Base-by-base conservation (phyloP, 1,140 invertebrate genomes). In the Aphidius gifuensis region DNA sequence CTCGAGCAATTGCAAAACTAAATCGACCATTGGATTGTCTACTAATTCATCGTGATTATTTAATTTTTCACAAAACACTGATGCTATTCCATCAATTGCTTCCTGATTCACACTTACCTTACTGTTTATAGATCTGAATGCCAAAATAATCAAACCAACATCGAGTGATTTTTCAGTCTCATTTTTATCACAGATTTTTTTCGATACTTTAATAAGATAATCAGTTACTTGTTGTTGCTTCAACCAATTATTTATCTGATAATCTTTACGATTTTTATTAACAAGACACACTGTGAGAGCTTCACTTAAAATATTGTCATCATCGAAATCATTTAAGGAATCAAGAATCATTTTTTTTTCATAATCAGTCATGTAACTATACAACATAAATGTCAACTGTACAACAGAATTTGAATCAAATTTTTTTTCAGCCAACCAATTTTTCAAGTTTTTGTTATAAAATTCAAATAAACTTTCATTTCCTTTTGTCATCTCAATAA, bases 331-430 rank as follows among this genome's bases (percentile, higher is more conserved):
- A 48, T 77, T 71, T 9, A 86, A 73, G 2, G 80, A 80, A 46
- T 80, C 69, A 55, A 89, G 75, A 47, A 88, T 76, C 9, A 69
- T 68, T 54, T 81, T 68, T 64, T 84, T 84, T 43, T 84, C 78
- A 3, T 70, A 64, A 23, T 78, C 68, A 50, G 77, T 67, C 55
- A 85, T 69, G 65, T 84, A 80, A 45, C 76, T 80, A 11, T 87
- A 73, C 40, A 88, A 71, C 60, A 79, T 79, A 69, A 89, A 88
- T 61, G 85, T 80, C 16, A 90, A 79, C 68, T 85, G 81, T 6
- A 88, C 72, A 5, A 85, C 66, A 58, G 72, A 66, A 6, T 72
- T 76, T 49, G 78, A 69, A 11, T 82, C 74, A 8, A 74, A 70
- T 40, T 74, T 73, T 46, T 74, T n/a, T 9, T 51, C 70, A 5